Base-by-base conservation (phyloP, 37 sponge, comb jelly and placozoan species). In the Tethya wilhelma region DNA sequence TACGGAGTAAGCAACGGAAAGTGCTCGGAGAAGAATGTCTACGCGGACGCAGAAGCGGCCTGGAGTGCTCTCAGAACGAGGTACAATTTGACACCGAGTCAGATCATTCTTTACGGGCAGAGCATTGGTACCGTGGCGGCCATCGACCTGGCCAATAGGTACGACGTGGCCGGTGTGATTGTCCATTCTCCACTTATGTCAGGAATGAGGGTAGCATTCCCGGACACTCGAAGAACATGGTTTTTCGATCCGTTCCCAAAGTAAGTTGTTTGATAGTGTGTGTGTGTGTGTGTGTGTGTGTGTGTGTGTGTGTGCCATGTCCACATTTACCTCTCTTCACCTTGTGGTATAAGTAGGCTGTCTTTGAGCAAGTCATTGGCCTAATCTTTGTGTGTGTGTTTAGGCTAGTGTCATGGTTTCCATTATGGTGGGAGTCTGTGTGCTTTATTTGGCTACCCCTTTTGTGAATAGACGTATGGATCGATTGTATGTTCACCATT, bases 131-230 rank as follows among this genome's bases (percentile, higher is more conserved):
- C 99, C 14, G 94, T 89, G 66, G 91, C 99, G 1, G 77, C 94
- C 6, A 71, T 96, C 46, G 92, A 98, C 64, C 59, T 98, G 30
- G 99, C 96, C 0, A 85, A 89, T 4, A 80, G 87, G 46, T 83
- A 81, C 29, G 97, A 96, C 30, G 91, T 93, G 28, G 94, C 90
- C 12, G 99, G 93, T 25, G 94, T 96, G 1, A 76, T 98, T 20
- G 90, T 98, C 2, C 99, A 98, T 62, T 93, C 99, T 14, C 99
- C 99, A 0, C 88, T 98, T 6, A 89, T 96, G 82, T 91, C 93
- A 30, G 99, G 99, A 22, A 93, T 98, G 93, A 79, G 99, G 40
- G 99, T 98, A 33, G 99, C 99, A 7, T 98, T 93, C 66, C 99
- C 99, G 32, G 84, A 78, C 65, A 93, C 95, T 11, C 67, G 78